These are phyloP conservation scores for Laterallus jamaicensis DNA, from an alignment of 2,113 vertebrate genomes.

Conservation along the genomic window DNA sequence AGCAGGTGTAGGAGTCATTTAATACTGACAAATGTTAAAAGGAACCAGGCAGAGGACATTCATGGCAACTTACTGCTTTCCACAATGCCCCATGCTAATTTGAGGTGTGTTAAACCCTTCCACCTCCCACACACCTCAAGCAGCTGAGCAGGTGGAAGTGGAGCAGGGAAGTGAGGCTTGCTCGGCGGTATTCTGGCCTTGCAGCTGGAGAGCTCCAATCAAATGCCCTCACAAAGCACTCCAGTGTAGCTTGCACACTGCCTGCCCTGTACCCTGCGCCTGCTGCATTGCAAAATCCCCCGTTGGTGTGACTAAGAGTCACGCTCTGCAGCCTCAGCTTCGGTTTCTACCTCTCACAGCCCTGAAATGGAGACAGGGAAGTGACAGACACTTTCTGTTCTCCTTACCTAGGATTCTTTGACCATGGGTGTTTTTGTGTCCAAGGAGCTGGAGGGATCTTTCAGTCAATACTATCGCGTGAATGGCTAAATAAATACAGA, in stretches of 20 bases:
- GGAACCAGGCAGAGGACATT: background rate
- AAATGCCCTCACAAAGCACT: background rate
- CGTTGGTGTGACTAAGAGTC: constrained; percentile 29
- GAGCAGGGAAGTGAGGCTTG: background rate
- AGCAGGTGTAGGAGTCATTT: background rate
- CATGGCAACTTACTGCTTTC: background rate
- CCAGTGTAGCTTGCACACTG: background rate
- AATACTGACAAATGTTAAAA: background rate
- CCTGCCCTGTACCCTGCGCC: background rate
- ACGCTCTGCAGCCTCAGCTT: constrained; percentile 7
- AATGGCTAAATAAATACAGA: constrained; percentile 7
- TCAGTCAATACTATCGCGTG: background rate
- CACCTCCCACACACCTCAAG: background rate
- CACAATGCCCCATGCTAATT: background rate
- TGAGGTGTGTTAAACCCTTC: background rate
- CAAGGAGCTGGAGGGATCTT: background rate
- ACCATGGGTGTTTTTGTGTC: background rate
- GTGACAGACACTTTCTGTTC: constrained; percentile 28
- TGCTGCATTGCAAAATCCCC: constrained; percentile 39
- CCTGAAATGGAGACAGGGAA: constrained; percentile 19
- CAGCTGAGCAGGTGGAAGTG: background rate
- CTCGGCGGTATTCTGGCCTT: background rate
- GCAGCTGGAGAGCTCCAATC: background rate
- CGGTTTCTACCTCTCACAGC: background rate
- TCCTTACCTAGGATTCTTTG: background rate